Evolutionary conservation across 92 coral and sea anemone genomes (phyloP).

Genomic region (Pocillopora grandis): DNA sequence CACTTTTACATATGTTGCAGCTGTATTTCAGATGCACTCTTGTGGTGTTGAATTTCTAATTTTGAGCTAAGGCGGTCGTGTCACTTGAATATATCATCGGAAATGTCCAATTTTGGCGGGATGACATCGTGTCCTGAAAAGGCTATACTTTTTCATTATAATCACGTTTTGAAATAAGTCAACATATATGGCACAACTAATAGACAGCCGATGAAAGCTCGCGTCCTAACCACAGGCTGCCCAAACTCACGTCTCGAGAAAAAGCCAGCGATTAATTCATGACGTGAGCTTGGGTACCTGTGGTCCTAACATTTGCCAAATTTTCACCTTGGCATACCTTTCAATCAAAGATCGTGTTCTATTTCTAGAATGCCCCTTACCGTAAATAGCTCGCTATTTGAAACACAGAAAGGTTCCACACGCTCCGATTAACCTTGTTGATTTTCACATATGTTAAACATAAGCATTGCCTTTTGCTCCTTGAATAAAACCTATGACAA

Average conservation of each 20-base stretch:
- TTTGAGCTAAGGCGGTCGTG: not conserved
- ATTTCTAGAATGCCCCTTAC: not conserved
- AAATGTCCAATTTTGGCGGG: not conserved
- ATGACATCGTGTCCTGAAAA: not conserved
- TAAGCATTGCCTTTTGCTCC: not conserved
- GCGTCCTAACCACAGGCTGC: too few species aligned
- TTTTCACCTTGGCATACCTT: slow-evolving; percentile 24
- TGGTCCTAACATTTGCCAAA: not conserved
- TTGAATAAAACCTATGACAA: not conserved
- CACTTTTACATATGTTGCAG: not conserved
- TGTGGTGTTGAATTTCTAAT: not conserved
- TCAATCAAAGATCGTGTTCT: not conserved
- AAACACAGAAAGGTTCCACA: not conserved
- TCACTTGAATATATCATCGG: not conserved
- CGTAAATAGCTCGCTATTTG: not conserved
- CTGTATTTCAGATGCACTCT: not conserved
- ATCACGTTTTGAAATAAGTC: not conserved
- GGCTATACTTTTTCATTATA: too few species aligned
- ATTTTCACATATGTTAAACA: not conserved
- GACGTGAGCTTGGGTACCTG: too few species aligned
- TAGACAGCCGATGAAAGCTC: not conserved
- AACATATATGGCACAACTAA: not conserved
- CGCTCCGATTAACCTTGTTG: not conserved
- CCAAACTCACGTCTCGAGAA: not conserved
- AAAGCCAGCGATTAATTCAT: too few species aligned